Conservation (phyloP, 2,113 vertebrate genomes). For the Platanista minor region DNA sequence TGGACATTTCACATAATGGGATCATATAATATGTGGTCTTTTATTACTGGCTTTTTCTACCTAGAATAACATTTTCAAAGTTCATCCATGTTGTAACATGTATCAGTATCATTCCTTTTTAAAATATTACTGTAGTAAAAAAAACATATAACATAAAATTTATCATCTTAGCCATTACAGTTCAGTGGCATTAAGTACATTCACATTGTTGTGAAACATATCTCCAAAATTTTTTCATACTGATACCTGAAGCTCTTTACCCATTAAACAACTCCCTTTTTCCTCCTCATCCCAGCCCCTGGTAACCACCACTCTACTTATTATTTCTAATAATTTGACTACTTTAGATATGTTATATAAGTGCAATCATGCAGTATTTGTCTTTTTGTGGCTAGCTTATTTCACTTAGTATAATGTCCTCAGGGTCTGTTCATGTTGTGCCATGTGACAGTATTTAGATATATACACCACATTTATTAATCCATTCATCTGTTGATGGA, state of each 20-base stretch:
- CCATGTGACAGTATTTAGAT: not conserved
- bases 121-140: not conserved
- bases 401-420: not conserved
- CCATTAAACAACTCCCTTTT: not conserved
- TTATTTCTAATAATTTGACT: not conserved
- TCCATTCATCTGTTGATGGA: not conserved
- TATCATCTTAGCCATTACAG: not conserved
- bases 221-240: conserved; percentile 3
- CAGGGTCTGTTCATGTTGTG: not conserved
- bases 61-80: not conserved
- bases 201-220: not conserved
- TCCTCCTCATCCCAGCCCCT: not conserved
- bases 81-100: not conserved
- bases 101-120: not conserved
- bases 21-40: not conserved
- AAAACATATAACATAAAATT: not conserved
- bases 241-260: not conserved
- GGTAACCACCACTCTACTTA: not conserved
- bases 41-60: not conserved
- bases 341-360: not conserved
- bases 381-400: not conserved
- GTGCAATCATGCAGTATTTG: not conserved
- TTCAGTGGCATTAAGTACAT: not conserved
- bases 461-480: not conserved
- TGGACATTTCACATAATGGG: not conserved